phyloP scores from a whole-genome alignment of 2,888 invertebrate genomes.

The Leptinotarsa juncta region DNA sequence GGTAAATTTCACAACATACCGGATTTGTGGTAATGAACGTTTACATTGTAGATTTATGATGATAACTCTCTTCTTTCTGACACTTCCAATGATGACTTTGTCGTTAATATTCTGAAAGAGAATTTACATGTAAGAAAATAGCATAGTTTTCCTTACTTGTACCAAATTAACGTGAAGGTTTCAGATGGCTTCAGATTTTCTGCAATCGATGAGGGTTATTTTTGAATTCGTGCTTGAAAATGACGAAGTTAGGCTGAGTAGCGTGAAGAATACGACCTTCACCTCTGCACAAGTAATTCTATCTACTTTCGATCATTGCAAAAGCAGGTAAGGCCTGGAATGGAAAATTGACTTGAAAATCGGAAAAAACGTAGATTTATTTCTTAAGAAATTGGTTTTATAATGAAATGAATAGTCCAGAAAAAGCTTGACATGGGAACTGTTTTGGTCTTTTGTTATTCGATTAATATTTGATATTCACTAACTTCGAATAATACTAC shows the following conservation, averaged over 20 bases:
- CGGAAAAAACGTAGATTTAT: too few species aligned
- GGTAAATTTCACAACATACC: constrained; percentile 24
- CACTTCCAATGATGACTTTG: constrained; percentile 45
- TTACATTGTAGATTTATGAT: constrained; percentile 40
- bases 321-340: constrained; percentile 40
- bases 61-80: constrained; percentile 46
- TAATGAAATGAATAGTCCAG: too few species aligned
- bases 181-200: constrained; percentile 47
- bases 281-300: constrained; percentile 40
- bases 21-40: background rate
- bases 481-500: too few species aligned
- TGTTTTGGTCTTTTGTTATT: too few species aligned
- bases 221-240: constrained; percentile 38
- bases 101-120: constrained; percentile 44
- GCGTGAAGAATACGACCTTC: constrained; percentile 36
- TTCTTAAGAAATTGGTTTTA: too few species aligned
- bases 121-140: constrained; percentile 48
- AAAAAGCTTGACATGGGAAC: too few species aligned
- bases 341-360: background rate
- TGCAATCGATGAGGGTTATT: constrained; percentile 45
- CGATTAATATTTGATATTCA: too few species aligned
- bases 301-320: constrained; percentile 47
- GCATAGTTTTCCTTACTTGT: background rate
- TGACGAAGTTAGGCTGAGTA: constrained; percentile 24
- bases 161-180: constrained; percentile 19